Evolutionary conservation across 2,888 invertebrate genomes (phyloP), one percentile per base, ranked within the genome.

Genomic region (Diaphora mendica): DNA sequence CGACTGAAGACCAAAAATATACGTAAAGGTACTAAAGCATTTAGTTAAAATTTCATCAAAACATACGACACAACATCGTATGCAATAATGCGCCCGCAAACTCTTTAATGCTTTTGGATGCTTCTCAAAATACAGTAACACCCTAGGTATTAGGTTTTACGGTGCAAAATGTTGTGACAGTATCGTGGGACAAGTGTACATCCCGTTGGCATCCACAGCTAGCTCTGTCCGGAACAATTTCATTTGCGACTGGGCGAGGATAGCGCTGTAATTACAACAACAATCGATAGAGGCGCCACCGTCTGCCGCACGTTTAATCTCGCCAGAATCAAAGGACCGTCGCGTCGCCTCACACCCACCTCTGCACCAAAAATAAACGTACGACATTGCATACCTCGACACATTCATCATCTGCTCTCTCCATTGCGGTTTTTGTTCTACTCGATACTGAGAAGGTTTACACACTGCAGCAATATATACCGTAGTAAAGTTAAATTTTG

Each of bases 221-320:
- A 90, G 94, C 91, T 93, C 92, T 92, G 92, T 93, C 93, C 94
- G 94, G 94, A 95, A 95, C 95, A 95, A 95, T 95, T 95, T 95
- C 95, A 95, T 95, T 95, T 95, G 95, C 94, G 93, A 95, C 93
- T 95, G 95, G 92, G 93, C 94, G 95, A 95, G 93, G 91, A 95
- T 94, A 94, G 94, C 94, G 94, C 92, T 93, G 94, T 96, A 95
- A 96, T 95, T 96, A 95, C 94, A 94, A 95, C 96, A 95, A 95
- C 96, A 95, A 96, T 96, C 96, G 95, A 96, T 96, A 94, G 94
- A 94, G 93, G 93, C 94, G 95, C 95, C 95, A 94, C 95, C 95
- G 95, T 95, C 95, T 94, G 95, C 94, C 93, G 95, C 96, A 95
- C 95, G 96, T 94, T 95, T 95, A 95, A 94, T 94, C 95, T 95